These are phyloP conservation scores for Gari tellinella DNA, from an alignment of 2,888 invertebrate genomes.

Conservation along the genomic window DNA sequence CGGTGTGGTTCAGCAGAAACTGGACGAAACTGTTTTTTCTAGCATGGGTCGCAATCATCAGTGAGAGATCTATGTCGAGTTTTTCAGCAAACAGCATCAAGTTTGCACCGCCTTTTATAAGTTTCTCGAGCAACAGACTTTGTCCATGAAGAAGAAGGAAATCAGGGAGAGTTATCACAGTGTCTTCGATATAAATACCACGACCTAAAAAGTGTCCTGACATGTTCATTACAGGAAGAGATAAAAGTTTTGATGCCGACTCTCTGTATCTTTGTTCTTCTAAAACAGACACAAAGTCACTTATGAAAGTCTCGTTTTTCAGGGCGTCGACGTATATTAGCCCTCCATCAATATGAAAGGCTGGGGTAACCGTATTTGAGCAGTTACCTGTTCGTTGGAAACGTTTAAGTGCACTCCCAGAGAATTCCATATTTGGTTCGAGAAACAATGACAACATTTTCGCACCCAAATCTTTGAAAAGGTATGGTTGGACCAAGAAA, in stretches of 20 bases:
- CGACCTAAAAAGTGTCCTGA: conserved; percentile 21
- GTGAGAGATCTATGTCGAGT: background rate
- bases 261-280: background rate
- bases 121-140: no score
- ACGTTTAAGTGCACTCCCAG: no score
- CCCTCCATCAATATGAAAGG: conserved; percentile 5
- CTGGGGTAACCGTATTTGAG: background rate
- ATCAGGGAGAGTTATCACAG: conserved; percentile 2
- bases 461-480: no score
- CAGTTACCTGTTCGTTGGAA: conserved; percentile 2
- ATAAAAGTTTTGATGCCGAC: no score
- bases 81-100: no score
- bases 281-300: conserved; percentile 8
- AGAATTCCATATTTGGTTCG: no score
- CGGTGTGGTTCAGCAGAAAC: conserved; percentile 15
- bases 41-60: conserved; percentile 24
- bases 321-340: conserved; percentile 16
- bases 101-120: no score
- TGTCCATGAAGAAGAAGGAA: background rate
- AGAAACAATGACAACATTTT: no score
- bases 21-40: conserved; percentile 12
- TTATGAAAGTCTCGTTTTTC: conserved; percentile 6
- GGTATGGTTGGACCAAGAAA: no score
- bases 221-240: conserved; percentile 17
- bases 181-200: conserved; percentile 9